A percentile compares a stretch with the other conserved stretches of the same genome.
phyloP scores from a whole-genome alignment of 1,140 invertebrate genomes.

The Daktulosphaira vitifoliae region DNA sequence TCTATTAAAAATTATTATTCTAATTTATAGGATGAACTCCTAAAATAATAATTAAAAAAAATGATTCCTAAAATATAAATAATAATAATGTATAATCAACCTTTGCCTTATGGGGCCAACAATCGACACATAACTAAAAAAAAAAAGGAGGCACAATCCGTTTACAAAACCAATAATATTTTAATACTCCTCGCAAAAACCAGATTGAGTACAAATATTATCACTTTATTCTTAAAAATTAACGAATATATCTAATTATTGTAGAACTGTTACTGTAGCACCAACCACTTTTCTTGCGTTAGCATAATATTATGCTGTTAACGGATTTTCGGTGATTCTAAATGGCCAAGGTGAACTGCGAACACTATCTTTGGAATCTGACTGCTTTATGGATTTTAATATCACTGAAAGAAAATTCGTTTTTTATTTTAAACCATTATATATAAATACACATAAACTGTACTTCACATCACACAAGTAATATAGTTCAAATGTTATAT shows the following conservation, averaged over 20 bases:
- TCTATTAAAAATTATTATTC: conserved; percentile 5
- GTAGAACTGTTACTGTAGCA: conserved; percentile 27
- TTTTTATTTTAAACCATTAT: too few species aligned
- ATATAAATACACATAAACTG: too few species aligned
- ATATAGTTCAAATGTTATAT: too few species aligned
- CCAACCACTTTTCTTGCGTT: background rate
- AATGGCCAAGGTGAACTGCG: conserved; percentile 45
- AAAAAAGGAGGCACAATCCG: background rate
- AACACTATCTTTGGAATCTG: conserved; percentile 37
- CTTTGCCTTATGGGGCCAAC: too few species aligned
- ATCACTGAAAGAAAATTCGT: conserved; percentile 27
- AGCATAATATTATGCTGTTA: background rate
- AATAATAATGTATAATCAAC: too few species aligned
- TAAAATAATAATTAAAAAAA: too few species aligned
- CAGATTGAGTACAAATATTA: background rate
- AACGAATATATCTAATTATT: conserved; percentile 12
- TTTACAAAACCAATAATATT: background rate
- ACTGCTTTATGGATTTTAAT: conserved; percentile 37
- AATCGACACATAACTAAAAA: background rate
- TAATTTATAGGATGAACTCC: too few species aligned
- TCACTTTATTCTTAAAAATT: background rate
- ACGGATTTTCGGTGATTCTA: conserved; percentile 66
- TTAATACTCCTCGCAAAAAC: background rate
- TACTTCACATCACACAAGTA: too few species aligned
- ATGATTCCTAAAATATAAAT: too few species aligned